Evolutionary conservation across 2,797 vertebrate genomes (phyloP).

Genomic region (Erethizon dorsatum): DNA sequence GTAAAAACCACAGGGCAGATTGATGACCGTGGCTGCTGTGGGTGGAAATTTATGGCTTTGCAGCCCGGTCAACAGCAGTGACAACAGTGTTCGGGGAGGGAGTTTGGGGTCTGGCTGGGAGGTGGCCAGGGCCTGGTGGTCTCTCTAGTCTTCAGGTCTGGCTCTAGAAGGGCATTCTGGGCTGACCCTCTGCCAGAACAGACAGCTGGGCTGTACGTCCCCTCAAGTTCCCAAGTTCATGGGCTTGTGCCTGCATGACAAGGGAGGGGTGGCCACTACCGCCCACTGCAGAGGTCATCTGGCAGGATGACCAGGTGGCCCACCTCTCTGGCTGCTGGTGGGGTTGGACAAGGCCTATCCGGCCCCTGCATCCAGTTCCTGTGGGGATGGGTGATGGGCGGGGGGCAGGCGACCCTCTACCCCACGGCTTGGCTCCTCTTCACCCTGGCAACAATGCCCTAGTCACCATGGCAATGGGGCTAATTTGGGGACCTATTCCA

Average conservation of each 20-base stretch:
- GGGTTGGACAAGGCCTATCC: slow-evolving; percentile 61
- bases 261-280: not conserved
- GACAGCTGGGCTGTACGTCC: too few relatives aligned
- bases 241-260: not conserved
- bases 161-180: not conserved
- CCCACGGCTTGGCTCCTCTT: slow-evolving; percentile 75
- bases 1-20: slow-evolving; percentile 61
- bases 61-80: slow-evolving; percentile 57
- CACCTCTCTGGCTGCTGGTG: not conserved
- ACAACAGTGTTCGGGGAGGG: not conserved
- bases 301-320: accelerated
- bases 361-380: slow-evolving; percentile 4
- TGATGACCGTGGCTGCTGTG: not conserved
- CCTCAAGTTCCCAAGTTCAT: not conserved
- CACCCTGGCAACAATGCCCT: slow-evolving; percentile 79
- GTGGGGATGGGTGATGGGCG: not conserved
- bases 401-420: slow-evolving; percentile 68
- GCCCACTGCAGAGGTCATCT: not conserved
- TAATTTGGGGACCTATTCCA: slow-evolving; percentile 83
- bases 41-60: slow-evolving; percentile 49
- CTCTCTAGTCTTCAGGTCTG: not conserved
- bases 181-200: not conserved
- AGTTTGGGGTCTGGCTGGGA: not conserved
- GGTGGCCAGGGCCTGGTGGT: not conserved
- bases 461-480: slow-evolving; percentile 86